phyloP scores from a whole-genome alignment of 2,888 invertebrate species.

The Lasioglossum villosulum region DNA sequence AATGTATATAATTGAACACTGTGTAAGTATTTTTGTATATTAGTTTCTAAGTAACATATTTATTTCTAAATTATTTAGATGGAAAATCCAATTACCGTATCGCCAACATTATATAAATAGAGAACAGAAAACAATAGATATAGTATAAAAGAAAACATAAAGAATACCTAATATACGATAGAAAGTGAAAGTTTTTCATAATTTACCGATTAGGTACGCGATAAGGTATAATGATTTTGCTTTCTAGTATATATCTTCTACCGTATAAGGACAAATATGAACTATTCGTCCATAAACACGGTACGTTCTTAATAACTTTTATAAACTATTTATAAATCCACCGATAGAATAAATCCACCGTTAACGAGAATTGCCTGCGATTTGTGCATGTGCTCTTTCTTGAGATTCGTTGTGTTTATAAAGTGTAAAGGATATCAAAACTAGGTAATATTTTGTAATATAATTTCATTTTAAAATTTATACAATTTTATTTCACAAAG shows the following conservation, averaged over 20 bases:
- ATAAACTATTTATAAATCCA: slow-evolving; percentile 55
- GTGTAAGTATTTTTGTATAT: slow-evolving; percentile 58
- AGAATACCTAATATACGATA: slow-evolving; percentile 14
- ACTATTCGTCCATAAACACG: slow-evolving; percentile 28
- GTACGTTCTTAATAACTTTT: slow-evolving; percentile 51
- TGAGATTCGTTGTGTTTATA: slow-evolving; percentile 30
- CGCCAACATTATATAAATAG: slow-evolving; percentile 18
- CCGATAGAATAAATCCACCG: slow-evolving; percentile 41
- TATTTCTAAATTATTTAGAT: slow-evolving; percentile 43
- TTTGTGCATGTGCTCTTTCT: slow-evolving; percentile 34
- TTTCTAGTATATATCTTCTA: slow-evolving; percentile 33
- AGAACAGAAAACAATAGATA: slow-evolving; percentile 32
- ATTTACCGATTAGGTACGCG: slow-evolving; percentile 15
- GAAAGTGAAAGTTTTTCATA: slow-evolving; percentile 47
- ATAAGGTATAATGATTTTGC: slow-evolving; percentile 35
- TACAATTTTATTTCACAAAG: slow-evolving; percentile 31
- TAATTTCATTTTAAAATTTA: slow-evolving; percentile 18
- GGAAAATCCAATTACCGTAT: background rate
- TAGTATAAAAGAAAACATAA: background rate
- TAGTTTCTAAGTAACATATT: slow-evolving; percentile 57
- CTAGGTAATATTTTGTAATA: slow-evolving; percentile 7
- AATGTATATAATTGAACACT: slow-evolving; percentile 48
- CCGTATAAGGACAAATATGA: slow-evolving; percentile 24
- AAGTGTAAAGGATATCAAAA: slow-evolving; percentile 16
- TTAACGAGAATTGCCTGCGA: slow-evolving; percentile 29